These are phyloP conservation scores for human DNA, from an alignment of 2,113 vertebrate genomes.

Conservation along the genomic window DNA sequence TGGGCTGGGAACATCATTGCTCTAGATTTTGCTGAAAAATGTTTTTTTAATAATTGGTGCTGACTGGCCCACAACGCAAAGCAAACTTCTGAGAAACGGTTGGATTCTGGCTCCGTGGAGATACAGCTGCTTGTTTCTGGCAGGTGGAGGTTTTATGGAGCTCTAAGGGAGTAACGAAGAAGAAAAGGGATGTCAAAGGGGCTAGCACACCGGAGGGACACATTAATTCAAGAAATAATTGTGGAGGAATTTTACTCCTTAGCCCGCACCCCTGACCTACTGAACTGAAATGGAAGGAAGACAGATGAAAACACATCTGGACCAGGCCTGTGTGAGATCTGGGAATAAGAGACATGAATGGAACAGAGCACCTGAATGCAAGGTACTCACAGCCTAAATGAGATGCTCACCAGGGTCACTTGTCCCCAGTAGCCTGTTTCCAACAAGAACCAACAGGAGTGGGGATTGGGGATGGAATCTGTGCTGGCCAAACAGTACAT, in stretches of 20 bases:
- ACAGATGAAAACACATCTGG: neutral
- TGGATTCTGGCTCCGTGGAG: neutral
- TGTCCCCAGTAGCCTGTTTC: neutral
- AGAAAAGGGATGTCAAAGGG: neutral
- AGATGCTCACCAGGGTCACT: neutral
- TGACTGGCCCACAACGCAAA: constrained; percentile 36
- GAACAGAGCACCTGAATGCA: neutral
- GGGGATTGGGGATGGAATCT: neutral
- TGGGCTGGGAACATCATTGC: constrained; percentile 44
- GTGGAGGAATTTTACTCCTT: neutral
- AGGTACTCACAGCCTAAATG: neutral
- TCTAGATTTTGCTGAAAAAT: constrained; percentile 72
- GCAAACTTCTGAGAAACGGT: constrained; percentile 15
- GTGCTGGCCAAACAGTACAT: neutral
- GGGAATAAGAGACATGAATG: neutral
- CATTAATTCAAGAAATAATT: neutral
- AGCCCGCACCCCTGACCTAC: neutral
- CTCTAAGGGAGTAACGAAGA: neutral
- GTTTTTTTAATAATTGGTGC: constrained; percentile 70
- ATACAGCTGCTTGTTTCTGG: neutral
- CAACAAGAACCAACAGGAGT: neutral
- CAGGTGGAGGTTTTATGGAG: neutral
- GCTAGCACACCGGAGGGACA: neutral
- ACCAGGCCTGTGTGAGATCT: neutral
- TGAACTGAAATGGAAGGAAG: neutral